Base-by-base conservation (phyloP, 2,113 vertebrate genomes). In the Ploceus nigricollis region DNA sequence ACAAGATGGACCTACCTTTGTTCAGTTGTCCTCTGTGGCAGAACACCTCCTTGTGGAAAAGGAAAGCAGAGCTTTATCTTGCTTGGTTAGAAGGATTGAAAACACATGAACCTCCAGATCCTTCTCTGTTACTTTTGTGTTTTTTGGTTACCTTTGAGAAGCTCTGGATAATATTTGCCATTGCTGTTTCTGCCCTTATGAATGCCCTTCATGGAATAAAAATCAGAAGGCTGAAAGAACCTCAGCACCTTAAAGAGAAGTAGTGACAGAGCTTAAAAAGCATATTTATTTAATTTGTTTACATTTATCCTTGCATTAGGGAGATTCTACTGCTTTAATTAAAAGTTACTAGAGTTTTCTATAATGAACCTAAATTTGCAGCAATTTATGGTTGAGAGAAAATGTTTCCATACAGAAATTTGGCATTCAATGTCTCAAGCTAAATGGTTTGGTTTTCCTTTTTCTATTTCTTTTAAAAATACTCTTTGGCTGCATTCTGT, bases 21-120 rank as follows among this genome's bases (percentile, higher is more conserved):
- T 56, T 83, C 33, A 44, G 30, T 89, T 90, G 86, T 94, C 72
- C 35, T 93, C 71, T 95, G 71, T 83, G 82, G 79, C 95, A 47
- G 93, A 81, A 83, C 94, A 95, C 92, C 93, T 95, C 94, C 95
- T 93, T 87, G 93, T 97, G 95, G 94, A 86, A 83, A 25, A 78
- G 80, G 42, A 86, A 86, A 92, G 68, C 82, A 89, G 82, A 81
- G 19, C 50, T 86, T 83, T 45, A 7, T 50, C 30, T 82, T 57
- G 8, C 54, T 76, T 75, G 19, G 6, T 56, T 72, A 39, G 69
- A 75, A 85, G 53, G 37, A 40, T 4, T 72, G 54, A 42, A 82
- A 69, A 81, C 39, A 66, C 13, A 4, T n/a, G 28, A 79, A 71
- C 24, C 17, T 71, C n/a, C 44, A 89, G 27, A 33, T 81, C 75